Percentiles rank a stretch among this genome's conserved stretches.
These are phyloP conservation scores for Jordanella pulchra DNA, from an alignment of 2,797 vertebrate genomes.

Conservation along the genomic window DNA sequence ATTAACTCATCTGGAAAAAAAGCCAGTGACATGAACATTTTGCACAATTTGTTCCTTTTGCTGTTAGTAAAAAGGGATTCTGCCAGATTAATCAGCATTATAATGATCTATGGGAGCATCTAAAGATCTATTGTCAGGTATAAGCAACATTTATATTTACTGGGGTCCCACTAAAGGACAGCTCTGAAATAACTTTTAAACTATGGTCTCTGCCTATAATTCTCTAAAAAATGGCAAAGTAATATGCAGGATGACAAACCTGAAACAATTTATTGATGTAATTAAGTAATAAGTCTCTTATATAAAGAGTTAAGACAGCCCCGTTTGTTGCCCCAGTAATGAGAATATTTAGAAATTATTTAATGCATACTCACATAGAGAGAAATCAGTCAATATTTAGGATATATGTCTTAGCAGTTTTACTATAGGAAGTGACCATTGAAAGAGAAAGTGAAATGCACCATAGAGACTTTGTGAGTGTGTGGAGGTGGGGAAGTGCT, in stretches of 20 bases:
- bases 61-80: slow-evolving; percentile 82
- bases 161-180: slow-evolving; percentile 74
- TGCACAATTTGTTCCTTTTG: too few species aligned
- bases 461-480: neutral
- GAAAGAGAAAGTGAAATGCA: neutral
- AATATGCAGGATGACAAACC: too few species aligned
- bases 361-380: neutral
- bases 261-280: too few species aligned
- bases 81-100: slow-evolving; percentile 89
- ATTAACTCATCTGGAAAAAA: slow-evolving; percentile 30
- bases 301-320: too few species aligned
- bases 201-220: slow-evolving; percentile 42
- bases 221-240: too few species aligned
- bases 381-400: neutral
- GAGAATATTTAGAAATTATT: neutral
- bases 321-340: neutral
- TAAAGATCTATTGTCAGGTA: slow-evolving; percentile 72
- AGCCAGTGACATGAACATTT: slow-evolving; percentile 56
- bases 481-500: too few species aligned
- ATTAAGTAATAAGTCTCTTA: too few species aligned
- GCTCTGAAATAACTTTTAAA: slow-evolving; percentile 71
- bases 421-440: neutral
- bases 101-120: slow-evolving; percentile 82
- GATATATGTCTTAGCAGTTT: neutral
- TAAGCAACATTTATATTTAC: slow-evolving; percentile 81